Percentiles rank a stretch among this genome's conserved stretches.
Conservation (phyloP, 2,113 vertebrate species). For the Mirza zaza region DNA sequence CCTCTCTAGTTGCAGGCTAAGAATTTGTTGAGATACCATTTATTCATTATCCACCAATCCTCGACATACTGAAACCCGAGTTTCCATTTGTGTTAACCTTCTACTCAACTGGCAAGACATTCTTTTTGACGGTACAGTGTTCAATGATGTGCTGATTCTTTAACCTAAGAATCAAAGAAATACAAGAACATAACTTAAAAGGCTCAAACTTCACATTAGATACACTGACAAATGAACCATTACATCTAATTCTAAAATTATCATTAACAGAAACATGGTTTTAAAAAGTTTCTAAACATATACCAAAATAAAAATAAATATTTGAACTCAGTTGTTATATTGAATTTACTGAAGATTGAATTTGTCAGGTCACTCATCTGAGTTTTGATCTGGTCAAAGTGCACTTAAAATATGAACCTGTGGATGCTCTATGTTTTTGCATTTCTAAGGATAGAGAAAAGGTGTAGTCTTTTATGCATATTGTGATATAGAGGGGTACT, state of each 20-base stretch:
- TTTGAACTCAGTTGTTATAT: not conserved
- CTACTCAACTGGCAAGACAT: not conserved
- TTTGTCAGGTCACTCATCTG: not conserved
- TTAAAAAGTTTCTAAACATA: not conserved
- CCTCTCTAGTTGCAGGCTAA: not conserved
- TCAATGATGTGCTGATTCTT: not conserved
- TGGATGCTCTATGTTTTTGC: not conserved
- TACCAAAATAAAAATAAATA: not conserved
- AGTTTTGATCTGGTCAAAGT: not conserved
- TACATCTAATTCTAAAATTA: not conserved
- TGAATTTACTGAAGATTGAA: not conserved
- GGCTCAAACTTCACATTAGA: not conserved
- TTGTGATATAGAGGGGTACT: not conserved
- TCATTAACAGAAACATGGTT: not conserved
- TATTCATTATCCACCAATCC: rapidly evolving
- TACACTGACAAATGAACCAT: not conserved
- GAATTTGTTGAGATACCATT: not conserved
- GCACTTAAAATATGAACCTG: not conserved
- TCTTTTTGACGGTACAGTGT: not conserved
- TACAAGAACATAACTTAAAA: not conserved
- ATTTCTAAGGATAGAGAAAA: not conserved
- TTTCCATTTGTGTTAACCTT: slow-evolving; percentile 9
- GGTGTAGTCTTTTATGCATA: not conserved
- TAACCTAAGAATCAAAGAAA: not conserved
- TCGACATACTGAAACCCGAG: not conserved